Conservation (phyloP, 2,113 vertebrate species). For the Melanotaenia duboulayi region DNA sequence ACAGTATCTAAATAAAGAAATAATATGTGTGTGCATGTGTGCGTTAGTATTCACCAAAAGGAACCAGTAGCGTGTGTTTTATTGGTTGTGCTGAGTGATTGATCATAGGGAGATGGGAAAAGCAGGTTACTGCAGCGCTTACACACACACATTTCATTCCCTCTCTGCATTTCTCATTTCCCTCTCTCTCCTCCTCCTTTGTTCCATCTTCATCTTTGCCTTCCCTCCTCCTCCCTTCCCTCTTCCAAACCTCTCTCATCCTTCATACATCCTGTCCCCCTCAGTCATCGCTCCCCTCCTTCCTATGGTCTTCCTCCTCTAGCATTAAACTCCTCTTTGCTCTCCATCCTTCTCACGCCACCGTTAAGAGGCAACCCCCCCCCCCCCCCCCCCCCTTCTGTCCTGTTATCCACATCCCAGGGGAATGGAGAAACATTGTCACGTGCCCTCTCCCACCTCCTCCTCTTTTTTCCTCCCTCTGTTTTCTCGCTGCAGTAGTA, state of each 20-base stretch:
- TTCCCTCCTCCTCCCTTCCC: constrained; percentile 44
- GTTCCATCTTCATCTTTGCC: constrained; percentile 57
- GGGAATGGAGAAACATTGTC: constrained; percentile 62
- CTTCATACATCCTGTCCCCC: constrained; percentile 41
- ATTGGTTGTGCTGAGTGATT: constrained; percentile 73
- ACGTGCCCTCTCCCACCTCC: constrained; percentile 56
- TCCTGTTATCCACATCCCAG: constrained; percentile 65
- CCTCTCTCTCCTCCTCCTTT: constrained; percentile 36
- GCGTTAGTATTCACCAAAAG: constrained; percentile 35
- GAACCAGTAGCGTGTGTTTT: constrained; percentile 57
- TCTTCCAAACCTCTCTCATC: constrained; percentile 41
- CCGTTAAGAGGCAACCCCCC: constrained; percentile 44
- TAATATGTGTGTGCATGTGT: constrained; percentile 14
- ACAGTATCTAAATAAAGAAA: constrained; percentile 31
- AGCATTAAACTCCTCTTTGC: constrained; percentile 28
- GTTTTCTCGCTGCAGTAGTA: constrained; percentile 59
- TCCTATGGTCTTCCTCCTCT: constrained; percentile 48
- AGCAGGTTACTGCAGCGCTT: constrained; percentile 81
- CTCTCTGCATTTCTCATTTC: constrained; percentile 47
- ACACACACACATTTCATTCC: constrained; percentile 35
- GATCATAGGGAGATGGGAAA: constrained; percentile 77
- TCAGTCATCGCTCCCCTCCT: constrained; percentile 41
- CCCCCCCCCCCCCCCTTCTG: too few species aligned
- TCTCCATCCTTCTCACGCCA: constrained; percentile 43
- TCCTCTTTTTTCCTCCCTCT: constrained; percentile 40